Conservation (phyloP, 2,113 vertebrate genomes). For the Strix uralensis region DNA sequence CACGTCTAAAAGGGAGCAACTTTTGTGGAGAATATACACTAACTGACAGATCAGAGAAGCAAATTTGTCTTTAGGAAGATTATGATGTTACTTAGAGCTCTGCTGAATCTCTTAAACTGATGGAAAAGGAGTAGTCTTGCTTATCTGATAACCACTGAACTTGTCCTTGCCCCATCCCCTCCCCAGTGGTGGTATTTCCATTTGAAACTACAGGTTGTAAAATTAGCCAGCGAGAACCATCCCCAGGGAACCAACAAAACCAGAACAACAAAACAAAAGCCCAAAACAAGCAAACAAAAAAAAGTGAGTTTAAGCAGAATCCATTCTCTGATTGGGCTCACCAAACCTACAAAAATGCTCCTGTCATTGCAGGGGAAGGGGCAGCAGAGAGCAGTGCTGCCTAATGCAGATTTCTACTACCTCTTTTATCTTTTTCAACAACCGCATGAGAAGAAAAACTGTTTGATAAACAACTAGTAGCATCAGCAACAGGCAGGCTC, state of each 20-base stretch:
- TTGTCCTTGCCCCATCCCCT: not conserved
- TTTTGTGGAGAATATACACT: not conserved
- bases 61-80: not conserved
- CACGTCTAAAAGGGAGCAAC: not conserved
- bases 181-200: not conserved
- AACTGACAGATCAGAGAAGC: not conserved
- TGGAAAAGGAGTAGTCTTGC: not conserved
- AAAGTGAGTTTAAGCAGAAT: not conserved
- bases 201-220: not conserved
- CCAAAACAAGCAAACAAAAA: not conserved
- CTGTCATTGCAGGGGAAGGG: not conserved
- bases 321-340: not conserved
- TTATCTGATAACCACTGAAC: not conserved
- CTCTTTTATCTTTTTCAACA: not conserved
- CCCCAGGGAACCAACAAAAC: not conserved
- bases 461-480: not conserved
- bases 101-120: not conserved
- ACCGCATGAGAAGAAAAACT: not conserved
- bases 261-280: not conserved
- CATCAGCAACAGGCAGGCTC: not conserved
- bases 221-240: not conserved
- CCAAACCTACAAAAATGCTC: not conserved
- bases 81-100: not conserved
- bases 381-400: slow-evolving; percentile 34
- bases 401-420: not conserved